Evolutionary conservation across 35 echinoderm and acorn worm species (phyloP).

Genomic region (Heliocidaris tuberculata): DNA sequence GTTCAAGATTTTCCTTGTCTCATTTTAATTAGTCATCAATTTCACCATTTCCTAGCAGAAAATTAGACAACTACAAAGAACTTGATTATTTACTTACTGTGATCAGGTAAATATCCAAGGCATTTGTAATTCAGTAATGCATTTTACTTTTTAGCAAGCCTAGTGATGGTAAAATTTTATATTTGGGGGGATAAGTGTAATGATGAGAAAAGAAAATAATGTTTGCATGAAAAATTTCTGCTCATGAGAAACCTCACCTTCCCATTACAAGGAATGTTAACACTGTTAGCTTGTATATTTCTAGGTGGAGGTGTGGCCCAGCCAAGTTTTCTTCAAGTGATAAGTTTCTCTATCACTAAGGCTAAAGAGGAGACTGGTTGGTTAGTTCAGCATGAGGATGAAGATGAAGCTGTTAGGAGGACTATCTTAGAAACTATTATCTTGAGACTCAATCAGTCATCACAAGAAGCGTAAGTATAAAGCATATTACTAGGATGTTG

Average conservation of each 20-base stretch:
- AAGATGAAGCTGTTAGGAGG: conserved; percentile 63
- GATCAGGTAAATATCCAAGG: no score
- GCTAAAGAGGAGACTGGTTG: conserved; percentile 92
- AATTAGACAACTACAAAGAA: no score
- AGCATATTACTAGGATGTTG: no score
- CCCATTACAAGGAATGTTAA: background rate
- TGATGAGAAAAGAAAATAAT: no score
- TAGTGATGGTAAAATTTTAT: no score
- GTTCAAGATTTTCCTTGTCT: no score
- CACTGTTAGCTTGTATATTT: background rate
- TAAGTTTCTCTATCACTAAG: conserved; percentile 94
- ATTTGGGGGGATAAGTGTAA: no score
- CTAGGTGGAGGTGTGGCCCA: conserved; percentile 57
- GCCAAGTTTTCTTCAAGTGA: conserved; percentile 89
- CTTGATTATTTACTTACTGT: no score
- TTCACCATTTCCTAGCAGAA: no score
- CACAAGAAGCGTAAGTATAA: conserved; percentile 69
- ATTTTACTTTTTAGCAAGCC: no score
- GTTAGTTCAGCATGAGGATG: conserved; percentile 74
- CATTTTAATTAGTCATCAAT: no score
- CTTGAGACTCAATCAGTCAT: conserved; percentile 62
- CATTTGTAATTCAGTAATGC: no score
- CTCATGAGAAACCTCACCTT: background rate
- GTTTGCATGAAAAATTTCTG: background rate
- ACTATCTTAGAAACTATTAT: conserved; percentile 64